Percentiles rank a stretch among this genome's conserved stretches.
Evolutionary conservation across 1,140 invertebrate species (phyloP).

Genomic region (Elymnias hypermnestra): DNA sequence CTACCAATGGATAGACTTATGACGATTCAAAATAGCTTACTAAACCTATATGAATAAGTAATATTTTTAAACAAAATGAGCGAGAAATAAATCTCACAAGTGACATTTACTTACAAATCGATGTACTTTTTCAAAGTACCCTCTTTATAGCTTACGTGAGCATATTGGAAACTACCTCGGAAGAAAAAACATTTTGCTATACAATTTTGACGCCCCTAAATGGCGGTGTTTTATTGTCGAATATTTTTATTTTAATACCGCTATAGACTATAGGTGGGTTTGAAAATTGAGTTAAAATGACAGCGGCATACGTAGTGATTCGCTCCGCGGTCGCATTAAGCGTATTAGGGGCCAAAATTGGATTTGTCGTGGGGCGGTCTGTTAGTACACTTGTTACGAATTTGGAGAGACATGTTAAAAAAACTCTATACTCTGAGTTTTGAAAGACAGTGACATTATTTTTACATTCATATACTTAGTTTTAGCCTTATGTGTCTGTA

Average conservation of each 20-base stretch:
- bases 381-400: slow-evolving; percentile 70
- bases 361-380: slow-evolving; percentile 61
- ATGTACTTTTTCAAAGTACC: slow-evolving; percentile 25
- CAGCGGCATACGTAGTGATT: slow-evolving; percentile 70
- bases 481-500: no score
- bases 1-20: no score
- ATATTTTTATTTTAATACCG: slow-evolving; percentile 68
- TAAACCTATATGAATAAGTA: no score
- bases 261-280: slow-evolving; percentile 38
- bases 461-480: no score
- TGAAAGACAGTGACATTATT: no score
- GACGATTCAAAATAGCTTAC: no score
- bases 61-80: no score
- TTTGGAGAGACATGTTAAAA: slow-evolving; percentile 2
- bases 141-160: slow-evolving; percentile 57
- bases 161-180: slow-evolving; percentile 45
- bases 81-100: slow-evolving; percentile 27
- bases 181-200: slow-evolving; percentile 41
- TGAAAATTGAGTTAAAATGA: slow-evolving; percentile 75
- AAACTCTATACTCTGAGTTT: no score
- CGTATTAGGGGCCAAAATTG: slow-evolving; percentile 67
- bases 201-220: slow-evolving; percentile 62
- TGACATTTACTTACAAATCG: slow-evolving; percentile 28
- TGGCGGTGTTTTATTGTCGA: slow-evolving; percentile 58
- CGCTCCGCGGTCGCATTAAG: slow-evolving; percentile 66